These are phyloP conservation scores for Melolontha melolontha DNA, from an alignment of 2,888 invertebrate species.

Conservation along the genomic window DNA sequence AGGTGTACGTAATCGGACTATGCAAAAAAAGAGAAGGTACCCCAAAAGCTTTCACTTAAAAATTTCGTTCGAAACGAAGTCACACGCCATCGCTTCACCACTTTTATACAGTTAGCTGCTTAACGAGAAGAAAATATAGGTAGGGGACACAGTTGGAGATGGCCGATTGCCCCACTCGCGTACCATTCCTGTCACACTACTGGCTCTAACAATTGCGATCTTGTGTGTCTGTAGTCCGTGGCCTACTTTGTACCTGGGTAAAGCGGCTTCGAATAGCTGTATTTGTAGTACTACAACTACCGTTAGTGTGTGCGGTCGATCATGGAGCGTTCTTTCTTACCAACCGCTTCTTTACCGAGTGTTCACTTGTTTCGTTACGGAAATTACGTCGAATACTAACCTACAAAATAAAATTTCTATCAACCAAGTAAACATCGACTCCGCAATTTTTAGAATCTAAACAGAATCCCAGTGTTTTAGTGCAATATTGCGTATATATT, in stretches of 20 bases:
- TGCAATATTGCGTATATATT: slow-evolving; percentile 6
- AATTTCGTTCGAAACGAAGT: slow-evolving; percentile 10
- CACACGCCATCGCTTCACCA: slow-evolving; percentile 17
- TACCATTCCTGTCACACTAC: slow-evolving; percentile 49
- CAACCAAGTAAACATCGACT: slow-evolving; percentile 12
- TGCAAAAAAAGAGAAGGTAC: slow-evolving; percentile 29
- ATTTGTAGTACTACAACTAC: slow-evolving; percentile 66
- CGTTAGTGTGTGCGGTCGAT: slow-evolving; percentile 62
- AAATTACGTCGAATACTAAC: slow-evolving; percentile 35
- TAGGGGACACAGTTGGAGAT: slow-evolving; percentile 39
- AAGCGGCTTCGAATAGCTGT: slow-evolving; percentile 61
- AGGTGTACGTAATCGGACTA: slow-evolving; percentile 10
- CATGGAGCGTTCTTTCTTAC: slow-evolving; percentile 51
- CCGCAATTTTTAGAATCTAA: background rate
- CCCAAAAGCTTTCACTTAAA: slow-evolving; percentile 36
- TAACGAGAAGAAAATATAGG: slow-evolving; percentile 35
- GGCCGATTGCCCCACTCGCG: slow-evolving; percentile 44
- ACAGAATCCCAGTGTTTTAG: slow-evolving; percentile 7
- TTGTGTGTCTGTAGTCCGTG: slow-evolving; percentile 60
- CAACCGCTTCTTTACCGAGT: slow-evolving; percentile 41
- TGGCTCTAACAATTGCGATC: slow-evolving; percentile 57
- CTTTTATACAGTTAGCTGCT: slow-evolving; percentile 20
- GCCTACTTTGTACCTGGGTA: slow-evolving; percentile 66
- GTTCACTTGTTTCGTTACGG: slow-evolving; percentile 38
- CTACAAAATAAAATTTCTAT: slow-evolving; percentile 24